Base-by-base conservation (phyloP, 2,888 invertebrate species). In the Timandra comae region DNA sequence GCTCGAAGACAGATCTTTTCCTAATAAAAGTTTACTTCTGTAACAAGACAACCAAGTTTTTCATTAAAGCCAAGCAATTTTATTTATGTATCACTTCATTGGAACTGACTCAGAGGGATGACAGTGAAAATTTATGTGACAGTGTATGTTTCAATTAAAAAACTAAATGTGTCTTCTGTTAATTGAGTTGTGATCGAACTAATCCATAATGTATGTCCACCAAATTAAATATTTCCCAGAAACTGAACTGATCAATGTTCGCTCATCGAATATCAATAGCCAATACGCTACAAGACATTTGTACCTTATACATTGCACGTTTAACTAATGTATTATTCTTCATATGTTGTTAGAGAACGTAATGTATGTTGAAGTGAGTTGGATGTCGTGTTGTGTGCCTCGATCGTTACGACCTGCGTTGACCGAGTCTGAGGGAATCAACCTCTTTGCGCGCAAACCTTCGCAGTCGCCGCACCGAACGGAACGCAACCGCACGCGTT, bases 351-450 rank as follows among this genome's bases (percentile, higher is more conserved):
- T 20, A 24, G 29, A 33, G 38, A 34, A 29, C 38, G 51, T 33
- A 52, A 46, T 63, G 59, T 39, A 52, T 41, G 29, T 29, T 28
- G 38, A 33, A 42, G 36, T 36, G 38, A 35, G 38, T 39, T 24
- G 33, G 32, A 21, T 30, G 40, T 39, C 25, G 30, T 33, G 36
- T 29, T 35, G 35, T 51, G n/a, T n/a, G n/a, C 16, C 16, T 16
- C 16, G 16, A 41, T 24, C 29, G 35, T 43, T 42, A 53, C 59
- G 56, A 53, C 50, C 56, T 56, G 56, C 54, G 53, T 57, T 71
- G 72, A 75, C 66, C 72, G 67, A 56, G 62, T 58, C 69, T 66
- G 65, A 75, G 74, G 71, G 76, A 75, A 72, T 63, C 71, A 62
- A 67, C 73, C 43, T 49, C 42, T 46, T 38, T 41, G 33, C 39